Evolutionary conservation across 2,113 vertebrate genomes (phyloP).

Genomic region (Anarhynchus alexandrinus): DNA sequence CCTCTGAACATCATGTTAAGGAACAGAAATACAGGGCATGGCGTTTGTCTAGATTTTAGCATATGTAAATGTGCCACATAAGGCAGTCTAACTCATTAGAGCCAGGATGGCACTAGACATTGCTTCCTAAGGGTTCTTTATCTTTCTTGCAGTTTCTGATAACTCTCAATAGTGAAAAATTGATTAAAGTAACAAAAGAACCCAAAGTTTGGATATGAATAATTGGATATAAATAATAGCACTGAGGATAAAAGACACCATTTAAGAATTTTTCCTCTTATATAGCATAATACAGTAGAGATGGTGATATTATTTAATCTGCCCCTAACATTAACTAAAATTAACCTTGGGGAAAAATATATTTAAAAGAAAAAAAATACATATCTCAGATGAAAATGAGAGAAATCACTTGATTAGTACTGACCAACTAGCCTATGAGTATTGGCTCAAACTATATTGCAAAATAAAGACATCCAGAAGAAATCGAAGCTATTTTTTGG

Average conservation of each 20-base stretch:
- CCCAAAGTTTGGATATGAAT: background rate
- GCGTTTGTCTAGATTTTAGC: background rate
- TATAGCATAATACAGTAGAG: background rate
- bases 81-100: background rate
- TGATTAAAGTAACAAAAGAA: background rate
- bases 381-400: background rate
- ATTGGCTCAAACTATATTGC: background rate
- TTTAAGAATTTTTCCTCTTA: background rate
- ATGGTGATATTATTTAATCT: background rate
- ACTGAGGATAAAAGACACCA: background rate
- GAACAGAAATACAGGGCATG: background rate
- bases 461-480: background rate
- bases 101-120: background rate
- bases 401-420: background rate
- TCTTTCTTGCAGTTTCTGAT: background rate
- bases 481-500: background rate
- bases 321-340: background rate
- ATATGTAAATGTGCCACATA: background rate
- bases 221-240: background rate
- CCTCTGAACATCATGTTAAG: accelerated
- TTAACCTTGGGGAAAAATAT: background rate
- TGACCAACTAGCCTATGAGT: background rate
- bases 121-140: background rate
- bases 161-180: background rate
- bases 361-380: background rate